Percentiles rank a stretch among this genome's conserved stretches.
Conservation (phyloP, 2,113 vertebrate species). For the Himantopus leucocephalus region DNA sequence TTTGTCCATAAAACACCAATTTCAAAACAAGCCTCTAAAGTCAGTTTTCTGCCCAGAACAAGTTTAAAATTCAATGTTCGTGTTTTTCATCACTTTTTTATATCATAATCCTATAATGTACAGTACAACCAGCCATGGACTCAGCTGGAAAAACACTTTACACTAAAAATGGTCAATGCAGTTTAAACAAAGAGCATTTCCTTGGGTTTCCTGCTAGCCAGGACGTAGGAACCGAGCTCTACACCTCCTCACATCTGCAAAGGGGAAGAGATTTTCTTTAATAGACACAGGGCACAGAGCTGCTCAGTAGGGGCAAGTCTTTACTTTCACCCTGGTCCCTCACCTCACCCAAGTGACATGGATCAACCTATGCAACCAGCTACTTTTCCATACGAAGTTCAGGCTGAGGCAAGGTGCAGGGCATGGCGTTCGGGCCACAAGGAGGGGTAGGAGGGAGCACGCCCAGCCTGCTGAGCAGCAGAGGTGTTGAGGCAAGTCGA, state of each 20-base stretch:
- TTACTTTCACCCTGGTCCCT: not conserved
- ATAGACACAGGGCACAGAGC: not conserved
- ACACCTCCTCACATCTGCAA: not conserved
- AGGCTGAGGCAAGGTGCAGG: not conserved
- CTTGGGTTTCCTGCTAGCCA: not conserved
- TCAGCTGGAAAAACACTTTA: not conserved
- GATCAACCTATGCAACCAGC: not conserved
- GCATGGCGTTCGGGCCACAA: not conserved
- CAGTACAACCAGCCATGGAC: not conserved
- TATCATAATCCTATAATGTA: not conserved
- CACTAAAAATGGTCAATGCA: not conserved
- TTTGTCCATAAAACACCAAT: not conserved
- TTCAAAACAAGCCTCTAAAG: not conserved
- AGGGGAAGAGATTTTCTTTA: not conserved
- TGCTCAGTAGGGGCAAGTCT: not conserved
- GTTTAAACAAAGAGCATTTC: not conserved
- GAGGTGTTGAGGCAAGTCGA: conserved; percentile 3
- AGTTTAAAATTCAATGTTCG: not conserved
- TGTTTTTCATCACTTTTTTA: not conserved
- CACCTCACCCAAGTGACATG: not conserved
- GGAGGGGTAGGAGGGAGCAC: not conserved
- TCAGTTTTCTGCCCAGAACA: not conserved
- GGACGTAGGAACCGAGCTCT: not conserved
- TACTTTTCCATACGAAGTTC: not conserved
- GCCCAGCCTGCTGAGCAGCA: not conserved